Conservation (phyloP, 2,797 vertebrate genomes). For the Periophthalmus magnuspinnatus region DNA sequence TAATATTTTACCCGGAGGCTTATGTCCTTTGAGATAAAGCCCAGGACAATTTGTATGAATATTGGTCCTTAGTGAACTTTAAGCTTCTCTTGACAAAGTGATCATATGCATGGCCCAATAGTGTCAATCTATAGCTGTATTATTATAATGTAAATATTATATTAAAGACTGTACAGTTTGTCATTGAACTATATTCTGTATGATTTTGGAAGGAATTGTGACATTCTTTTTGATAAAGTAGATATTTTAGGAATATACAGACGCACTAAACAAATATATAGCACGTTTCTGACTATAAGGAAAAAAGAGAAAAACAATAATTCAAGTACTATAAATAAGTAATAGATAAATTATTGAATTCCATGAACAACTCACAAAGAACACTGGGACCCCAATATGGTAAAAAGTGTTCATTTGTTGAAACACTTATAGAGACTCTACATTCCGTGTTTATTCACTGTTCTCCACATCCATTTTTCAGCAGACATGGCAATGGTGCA, state of each 20-base stretch:
- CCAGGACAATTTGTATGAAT: conserved; percentile 32
- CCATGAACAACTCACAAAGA: not conserved
- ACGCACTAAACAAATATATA: not conserved
- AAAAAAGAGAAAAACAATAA: too few relatives aligned
- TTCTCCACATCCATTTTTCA: conserved; percentile 19
- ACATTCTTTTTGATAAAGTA: not conserved
- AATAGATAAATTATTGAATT: too few relatives aligned
- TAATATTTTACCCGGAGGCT: conserved; percentile 21
- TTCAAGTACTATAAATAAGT: too few relatives aligned
- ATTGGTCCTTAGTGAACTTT: conserved; percentile 4
- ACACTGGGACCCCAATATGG: not conserved
- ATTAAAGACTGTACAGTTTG: not conserved
- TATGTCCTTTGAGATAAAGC: conserved; percentile 22
- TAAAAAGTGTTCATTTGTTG: not conserved
- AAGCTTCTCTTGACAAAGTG: conserved; percentile 14
- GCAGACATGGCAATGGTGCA: conserved; percentile 57
- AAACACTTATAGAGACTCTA: not conserved
- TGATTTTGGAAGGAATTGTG: too few relatives aligned
- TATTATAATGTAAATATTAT: not conserved
- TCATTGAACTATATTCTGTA: not conserved
- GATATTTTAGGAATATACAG: not conserved
- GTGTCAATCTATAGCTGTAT: not conserved
- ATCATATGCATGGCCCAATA: not conserved
- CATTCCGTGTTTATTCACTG: conserved; percentile 24
- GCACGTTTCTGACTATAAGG: not conserved